phyloP scores from a whole-genome alignment of 2,888 invertebrate species.

The Vesta saturnalis region DNA sequence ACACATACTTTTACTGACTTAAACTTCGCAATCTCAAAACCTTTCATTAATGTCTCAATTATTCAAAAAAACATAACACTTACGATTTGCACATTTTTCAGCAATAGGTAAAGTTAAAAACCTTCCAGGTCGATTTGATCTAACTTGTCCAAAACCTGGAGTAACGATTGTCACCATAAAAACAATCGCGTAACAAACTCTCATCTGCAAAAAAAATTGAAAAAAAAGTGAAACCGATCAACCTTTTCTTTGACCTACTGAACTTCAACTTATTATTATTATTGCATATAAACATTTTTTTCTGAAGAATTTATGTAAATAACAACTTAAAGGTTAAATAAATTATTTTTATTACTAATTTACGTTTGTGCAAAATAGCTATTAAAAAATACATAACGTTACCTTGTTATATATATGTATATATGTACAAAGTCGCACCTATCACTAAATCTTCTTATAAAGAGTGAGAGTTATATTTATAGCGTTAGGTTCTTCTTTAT shows the following conservation, averaged over 20 bases:
- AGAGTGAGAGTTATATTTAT: constrained; percentile 39
- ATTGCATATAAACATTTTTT: constrained; percentile 24
- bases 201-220: constrained; percentile 67
- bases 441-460: constrained; percentile 34
- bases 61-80: constrained; percentile 63
- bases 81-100: constrained; percentile 85
- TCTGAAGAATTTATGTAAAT: constrained; percentile 1
- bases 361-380: too few relatives aligned
- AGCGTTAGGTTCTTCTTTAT: constrained; percentile 29
- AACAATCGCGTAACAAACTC: constrained; percentile 64
- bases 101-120: constrained; percentile 84
- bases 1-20: too few relatives aligned
- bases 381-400: neutral
- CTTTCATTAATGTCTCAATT: neutral
- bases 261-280: constrained; percentile 31
- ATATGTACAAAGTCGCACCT: constrained; percentile 30
- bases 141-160: constrained; percentile 67
- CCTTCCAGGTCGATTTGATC: constrained; percentile 79
- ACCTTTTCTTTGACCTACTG: constrained; percentile 39
- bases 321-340: constrained; percentile 18
- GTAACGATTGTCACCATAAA: constrained; percentile 66
- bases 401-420: constrained; percentile 25
- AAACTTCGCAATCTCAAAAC: too few relatives aligned
- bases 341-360: neutral
- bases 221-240: constrained; percentile 28